Percentiles rank a stretch among this genome's conserved stretches.
phyloP scores from a whole-genome alignment of 64 coral and sea anemone genomes.

The Platygyra sinensis region DNA sequence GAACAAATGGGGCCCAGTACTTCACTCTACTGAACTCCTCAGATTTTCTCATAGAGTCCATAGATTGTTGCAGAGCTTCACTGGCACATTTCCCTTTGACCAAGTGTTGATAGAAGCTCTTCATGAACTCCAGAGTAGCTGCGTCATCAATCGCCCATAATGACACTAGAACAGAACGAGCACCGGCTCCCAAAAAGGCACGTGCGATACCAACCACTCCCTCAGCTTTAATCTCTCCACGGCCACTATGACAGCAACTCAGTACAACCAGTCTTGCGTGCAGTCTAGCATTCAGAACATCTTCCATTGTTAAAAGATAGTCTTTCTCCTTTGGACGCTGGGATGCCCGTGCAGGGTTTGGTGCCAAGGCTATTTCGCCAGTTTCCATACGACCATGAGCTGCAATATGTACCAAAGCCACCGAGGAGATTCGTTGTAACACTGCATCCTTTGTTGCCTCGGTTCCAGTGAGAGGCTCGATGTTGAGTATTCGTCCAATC shows the following conservation, averaged over 20 bases:
- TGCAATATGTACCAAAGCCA: conserved; percentile 4
- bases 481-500: neutral
- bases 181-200: neutral
- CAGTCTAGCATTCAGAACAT: neutral
- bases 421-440: neutral
- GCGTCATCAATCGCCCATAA: neutral
- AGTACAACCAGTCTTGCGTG: neutral
- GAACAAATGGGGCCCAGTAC: neutral
- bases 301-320: neutral
- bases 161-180: neutral
- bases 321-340: neutral
- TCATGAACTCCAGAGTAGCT: conserved; percentile 1
- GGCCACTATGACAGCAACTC: neutral
- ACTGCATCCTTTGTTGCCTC: neutral
- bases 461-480: neutral
- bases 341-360: neutral
- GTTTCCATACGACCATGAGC: neutral
- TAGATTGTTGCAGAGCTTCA: neutral
- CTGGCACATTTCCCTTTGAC: neutral
- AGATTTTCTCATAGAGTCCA: neutral
- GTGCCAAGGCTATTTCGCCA: neutral
- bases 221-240: neutral
- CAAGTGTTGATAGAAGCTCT: neutral
- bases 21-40: neutral
- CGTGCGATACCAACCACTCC: neutral